Evolutionary conservation across 2,797 vertebrate species (phyloP).

Genomic region (Eulemur albifrons): DNA sequence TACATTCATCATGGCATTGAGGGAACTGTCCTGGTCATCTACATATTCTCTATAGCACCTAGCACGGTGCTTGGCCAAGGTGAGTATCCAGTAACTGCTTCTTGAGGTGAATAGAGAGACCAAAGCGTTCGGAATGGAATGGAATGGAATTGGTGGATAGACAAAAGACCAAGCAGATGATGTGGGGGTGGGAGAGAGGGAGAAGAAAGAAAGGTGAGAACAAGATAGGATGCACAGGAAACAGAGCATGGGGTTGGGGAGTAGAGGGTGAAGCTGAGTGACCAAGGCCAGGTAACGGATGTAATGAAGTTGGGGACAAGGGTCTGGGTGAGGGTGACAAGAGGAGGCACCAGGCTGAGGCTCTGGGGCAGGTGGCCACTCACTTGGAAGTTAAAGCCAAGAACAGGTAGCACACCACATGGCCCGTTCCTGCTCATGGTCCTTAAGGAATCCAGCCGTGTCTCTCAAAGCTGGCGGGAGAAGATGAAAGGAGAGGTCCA

Average conservation of each 20-base stretch:
- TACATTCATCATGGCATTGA: not conserved
- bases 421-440: not conserved
- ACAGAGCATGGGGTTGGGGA: not conserved
- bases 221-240: not conserved
- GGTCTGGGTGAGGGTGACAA: no score
- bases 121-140: not conserved
- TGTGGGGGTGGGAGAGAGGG: not conserved
- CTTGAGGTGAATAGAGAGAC: not conserved
- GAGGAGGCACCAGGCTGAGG: not conserved
- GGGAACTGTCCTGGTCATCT: not conserved
- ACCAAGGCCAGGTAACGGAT: no score
- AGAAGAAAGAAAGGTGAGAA: not conserved
- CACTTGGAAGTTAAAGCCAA: not conserved
- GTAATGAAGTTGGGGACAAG: not conserved
- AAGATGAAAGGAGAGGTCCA: not conserved
- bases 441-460: conserved; percentile 49
- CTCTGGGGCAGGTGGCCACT: not conserved
- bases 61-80: not conserved
- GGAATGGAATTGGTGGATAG: no score
- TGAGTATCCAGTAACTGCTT: not conserved
- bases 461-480: not conserved
- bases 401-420: not conserved
- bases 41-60: not conserved
- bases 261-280: no score
- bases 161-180: not conserved